A percentile compares a stretch with the other conserved stretches of the same genome.
Evolutionary conservation across 1,140 invertebrate species (phyloP).

Genomic region (Drosophila virilis): DNA sequence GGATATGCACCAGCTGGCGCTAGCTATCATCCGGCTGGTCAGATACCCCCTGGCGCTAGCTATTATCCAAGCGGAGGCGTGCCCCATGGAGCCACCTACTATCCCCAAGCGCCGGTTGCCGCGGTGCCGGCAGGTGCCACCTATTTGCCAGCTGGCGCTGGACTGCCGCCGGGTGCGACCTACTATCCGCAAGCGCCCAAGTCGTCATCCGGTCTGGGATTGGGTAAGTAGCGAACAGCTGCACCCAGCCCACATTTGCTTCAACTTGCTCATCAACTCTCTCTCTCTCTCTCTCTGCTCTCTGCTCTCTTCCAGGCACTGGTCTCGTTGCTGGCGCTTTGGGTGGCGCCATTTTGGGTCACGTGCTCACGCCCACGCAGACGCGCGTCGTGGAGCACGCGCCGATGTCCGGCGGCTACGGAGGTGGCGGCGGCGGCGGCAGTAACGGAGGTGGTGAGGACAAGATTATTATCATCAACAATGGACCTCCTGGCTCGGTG

Average conservation of each 20-base stretch:
- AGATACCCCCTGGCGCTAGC: conserved; percentile 54
- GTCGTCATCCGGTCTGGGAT: conserved; percentile 67
- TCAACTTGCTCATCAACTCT: neutral
- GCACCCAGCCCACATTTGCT: neutral
- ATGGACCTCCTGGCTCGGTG: conserved; percentile 76
- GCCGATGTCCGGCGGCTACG: conserved; percentile 26
- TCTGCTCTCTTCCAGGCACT: conserved; percentile 49
- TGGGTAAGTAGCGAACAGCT: conserved; percentile 53
- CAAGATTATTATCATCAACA: conserved; percentile 81
- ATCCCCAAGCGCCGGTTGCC: conserved; percentile 59
- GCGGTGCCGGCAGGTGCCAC: conserved; percentile 45
- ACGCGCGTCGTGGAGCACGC: conserved; percentile 68
- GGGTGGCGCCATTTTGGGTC: conserved; percentile 74
- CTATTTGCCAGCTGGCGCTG: conserved; percentile 66
- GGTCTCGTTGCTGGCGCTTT: conserved; percentile 75
- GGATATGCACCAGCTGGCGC: conserved; percentile 62
- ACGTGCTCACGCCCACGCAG: conserved; percentile 70
- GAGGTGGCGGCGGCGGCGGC: conserved; percentile 48
- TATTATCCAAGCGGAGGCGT: conserved; percentile 58
- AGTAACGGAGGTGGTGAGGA: conserved; percentile 55
- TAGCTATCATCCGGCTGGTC: conserved; percentile 57
- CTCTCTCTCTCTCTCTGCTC: neutral
- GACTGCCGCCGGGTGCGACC: conserved; percentile 68
- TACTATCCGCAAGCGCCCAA: conserved; percentile 74
- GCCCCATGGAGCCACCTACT: conserved; percentile 69